Evolutionary conservation across 2,888 invertebrate species (phyloP).

Genomic region (Nephrotoma guestfalica): DNA sequence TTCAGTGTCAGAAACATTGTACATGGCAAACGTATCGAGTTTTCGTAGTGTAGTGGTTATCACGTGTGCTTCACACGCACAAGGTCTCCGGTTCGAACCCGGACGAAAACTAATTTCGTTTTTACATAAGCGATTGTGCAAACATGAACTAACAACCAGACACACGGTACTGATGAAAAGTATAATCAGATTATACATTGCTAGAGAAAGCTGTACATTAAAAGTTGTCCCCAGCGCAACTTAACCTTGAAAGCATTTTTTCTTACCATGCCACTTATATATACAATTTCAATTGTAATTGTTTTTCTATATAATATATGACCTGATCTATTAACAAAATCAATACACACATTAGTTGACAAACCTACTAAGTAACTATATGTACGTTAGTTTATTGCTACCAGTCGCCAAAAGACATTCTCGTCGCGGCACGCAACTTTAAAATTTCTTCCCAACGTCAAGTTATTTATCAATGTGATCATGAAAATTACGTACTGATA

Average conservation of each 20-base stretch:
- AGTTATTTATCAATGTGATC: neutral
- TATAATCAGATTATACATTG: neutral
- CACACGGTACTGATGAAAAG: neutral
- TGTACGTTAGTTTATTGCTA: neutral
- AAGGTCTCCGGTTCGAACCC: slow-evolving; percentile 37
- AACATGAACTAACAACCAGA: too few relatives aligned
- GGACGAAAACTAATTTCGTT: slow-evolving; percentile 24
- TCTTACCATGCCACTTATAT: neutral
- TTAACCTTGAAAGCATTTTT: neutral
- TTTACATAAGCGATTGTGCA: neutral
- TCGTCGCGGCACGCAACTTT: neutral
- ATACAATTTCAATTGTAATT: neutral
- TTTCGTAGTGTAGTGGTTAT: slow-evolving; percentile 35
- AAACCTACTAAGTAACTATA: neutral
- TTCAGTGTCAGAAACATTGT: too few relatives aligned
- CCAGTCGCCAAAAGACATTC: neutral
- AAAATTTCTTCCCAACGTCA: neutral
- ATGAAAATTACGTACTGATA: neutral
- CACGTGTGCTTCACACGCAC: slow-evolving; percentile 36
- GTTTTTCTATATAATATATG: neutral
- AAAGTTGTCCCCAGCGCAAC: neutral
- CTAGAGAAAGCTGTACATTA: neutral
- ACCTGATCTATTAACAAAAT: neutral
- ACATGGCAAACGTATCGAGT: slow-evolving; percentile 12
- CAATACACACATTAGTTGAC: neutral